Evolutionary conservation across 2,888 invertebrate genomes (phyloP), one percentile per base, ranked within the genome.

Genomic region (Aproaerema taeniolella): DNA sequence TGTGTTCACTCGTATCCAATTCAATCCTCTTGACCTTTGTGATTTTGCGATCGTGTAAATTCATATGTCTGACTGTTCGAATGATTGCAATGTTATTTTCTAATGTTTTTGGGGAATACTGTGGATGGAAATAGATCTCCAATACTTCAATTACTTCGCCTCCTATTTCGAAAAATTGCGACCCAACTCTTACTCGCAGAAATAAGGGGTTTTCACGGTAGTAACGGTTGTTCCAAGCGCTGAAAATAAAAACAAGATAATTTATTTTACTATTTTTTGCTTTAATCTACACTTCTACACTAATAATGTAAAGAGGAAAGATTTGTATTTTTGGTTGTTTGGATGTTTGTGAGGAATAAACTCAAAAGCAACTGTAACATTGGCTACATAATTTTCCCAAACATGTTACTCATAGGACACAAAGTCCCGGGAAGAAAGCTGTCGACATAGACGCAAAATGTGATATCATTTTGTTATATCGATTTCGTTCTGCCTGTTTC

Each of bases 171-270:
- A 54, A 60, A 41, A 57, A 63, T n/a, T 49, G 53, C 39, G 59
- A 61, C 2, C 67, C 67, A 2, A 65, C 50, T 14, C 63, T 51
- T 13, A 57, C 59, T 1, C 61, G 45, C 4, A 47, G 41, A 14
- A 64, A 61, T 1, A 55, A 49, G 3, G 65, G 65, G 34, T 65
- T 65, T 40, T 65, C 65, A 1, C 64, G 55, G 33, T 51, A 65
- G 14, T 65, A 53, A 1, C 67, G 53, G 31, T 67, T 67, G 41
- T 67, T 67, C 54, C 56, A 58, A 4, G 61, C 62, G 32, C 67
- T 65, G 37, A 38, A 42, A 43, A n/a, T n/a, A n/a, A n/a, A n/a
- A n/a, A n/a, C n/a, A n/a, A n/a, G n/a, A n/a, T n/a, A n/a, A n/a
- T n/a, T n/a, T n/a, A n/a, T n/a, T n/a, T n/a, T n/a, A n/a, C n/a